Percentiles rank a stretch among this genome's conserved stretches.
phyloP scores from a whole-genome alignment of 2,888 invertebrate genomes.

The Cyclophora punctaria region DNA sequence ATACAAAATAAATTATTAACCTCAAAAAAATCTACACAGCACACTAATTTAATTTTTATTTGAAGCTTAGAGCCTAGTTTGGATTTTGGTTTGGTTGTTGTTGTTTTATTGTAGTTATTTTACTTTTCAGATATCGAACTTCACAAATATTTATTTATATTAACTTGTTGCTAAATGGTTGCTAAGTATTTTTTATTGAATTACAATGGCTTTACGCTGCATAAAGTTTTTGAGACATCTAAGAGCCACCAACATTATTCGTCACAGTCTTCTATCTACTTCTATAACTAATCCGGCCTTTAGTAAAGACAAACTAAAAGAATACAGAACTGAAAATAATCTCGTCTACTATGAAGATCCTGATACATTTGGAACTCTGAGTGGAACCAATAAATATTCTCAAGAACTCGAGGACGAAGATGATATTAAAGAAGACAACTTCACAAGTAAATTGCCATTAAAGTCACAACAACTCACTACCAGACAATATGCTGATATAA shows the following conservation, averaged over 20 bases:
- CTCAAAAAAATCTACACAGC: too few species aligned
- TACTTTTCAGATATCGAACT: too few species aligned
- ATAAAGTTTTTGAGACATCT: constrained; percentile 33
- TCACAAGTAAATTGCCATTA: constrained; percentile 67
- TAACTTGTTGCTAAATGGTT: too few species aligned
- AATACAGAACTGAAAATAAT: constrained; percentile 47
- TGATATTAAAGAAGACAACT: constrained; percentile 77
- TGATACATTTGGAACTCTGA: constrained; percentile 74
- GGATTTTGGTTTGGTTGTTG: too few species aligned
- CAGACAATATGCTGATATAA: constrained; percentile 81
- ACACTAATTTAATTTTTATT: too few species aligned
- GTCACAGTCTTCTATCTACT: constrained; percentile 29
- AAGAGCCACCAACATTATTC: constrained; percentile 23
- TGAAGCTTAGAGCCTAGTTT: too few species aligned
- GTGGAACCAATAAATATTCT: constrained; percentile 26
- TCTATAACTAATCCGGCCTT: constrained; percentile 15
- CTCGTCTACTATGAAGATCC: constrained; percentile 63
- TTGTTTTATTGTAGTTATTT: too few species aligned
- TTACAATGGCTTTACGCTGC: constrained; percentile 41
- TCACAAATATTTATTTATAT: too few species aligned
- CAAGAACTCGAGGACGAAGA: constrained; percentile 64
- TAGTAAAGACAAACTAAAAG: constrained; percentile 16
- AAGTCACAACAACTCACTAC: constrained; percentile 69
- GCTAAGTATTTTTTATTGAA: too few species aligned
- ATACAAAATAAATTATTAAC: too few species aligned